Evolutionary conservation across 1,140 invertebrate genomes (phyloP).

Genomic region (Orchestia grillus): DNA sequence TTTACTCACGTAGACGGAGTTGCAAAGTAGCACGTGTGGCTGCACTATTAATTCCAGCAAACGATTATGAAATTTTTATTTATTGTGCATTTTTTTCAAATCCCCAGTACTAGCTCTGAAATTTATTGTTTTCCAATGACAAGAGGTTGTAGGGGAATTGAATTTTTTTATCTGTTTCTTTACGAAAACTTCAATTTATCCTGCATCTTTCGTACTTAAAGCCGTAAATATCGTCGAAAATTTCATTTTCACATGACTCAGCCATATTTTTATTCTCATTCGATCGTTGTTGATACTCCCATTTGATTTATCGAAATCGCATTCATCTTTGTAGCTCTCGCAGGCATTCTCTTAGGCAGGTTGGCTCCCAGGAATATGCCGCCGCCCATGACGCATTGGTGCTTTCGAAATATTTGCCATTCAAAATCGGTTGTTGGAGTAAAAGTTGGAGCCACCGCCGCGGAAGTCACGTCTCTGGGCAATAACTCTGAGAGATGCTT

Average conservation of each 20-base stretch:
- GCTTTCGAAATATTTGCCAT: conserved; percentile 43
- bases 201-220: no score
- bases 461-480: conserved; percentile 7
- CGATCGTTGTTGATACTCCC: neutral
- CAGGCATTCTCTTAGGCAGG: neutral
- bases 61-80: no score
- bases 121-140: no score
- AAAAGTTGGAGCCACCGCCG: neutral
- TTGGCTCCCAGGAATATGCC: neutral
- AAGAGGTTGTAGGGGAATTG: no score
- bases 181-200: no score
- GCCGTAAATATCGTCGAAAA: neutral
- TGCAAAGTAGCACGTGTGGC: no score
- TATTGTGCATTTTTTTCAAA: no score
- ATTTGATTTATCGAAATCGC: neutral
- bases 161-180: no score
- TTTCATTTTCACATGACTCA: neutral
- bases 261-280: neutral
- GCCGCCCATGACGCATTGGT: neutral
- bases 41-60: no score
- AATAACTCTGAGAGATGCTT: conserved; percentile 51
- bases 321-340: neutral
- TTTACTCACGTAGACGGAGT: no score
- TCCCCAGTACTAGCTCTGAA: no score
- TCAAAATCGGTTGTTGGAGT: conserved; percentile 48